phyloP scores from a whole-genome alignment of 2,888 invertebrate genomes.

The Abscondita cerata region DNA sequence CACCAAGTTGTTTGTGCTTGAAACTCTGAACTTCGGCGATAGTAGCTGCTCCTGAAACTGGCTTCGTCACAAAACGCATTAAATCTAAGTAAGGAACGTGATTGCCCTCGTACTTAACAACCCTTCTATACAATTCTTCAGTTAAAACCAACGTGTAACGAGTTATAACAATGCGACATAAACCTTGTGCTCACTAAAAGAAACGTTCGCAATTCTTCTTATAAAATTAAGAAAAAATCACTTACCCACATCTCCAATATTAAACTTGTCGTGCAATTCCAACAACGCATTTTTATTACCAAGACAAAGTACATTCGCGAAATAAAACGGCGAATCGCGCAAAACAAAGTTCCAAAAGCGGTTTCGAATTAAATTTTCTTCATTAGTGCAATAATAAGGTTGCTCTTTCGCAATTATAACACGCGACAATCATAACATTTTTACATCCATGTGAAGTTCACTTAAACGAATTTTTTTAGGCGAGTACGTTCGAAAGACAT shows the following conservation, averaged over 20 bases:
- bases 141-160: slow-evolving; percentile 70
- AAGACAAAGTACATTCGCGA: slow-evolving; percentile 80
- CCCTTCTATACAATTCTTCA: slow-evolving; percentile 61
- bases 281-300: slow-evolving; percentile 69
- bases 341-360: slow-evolving; percentile 80
- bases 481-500: slow-evolving; percentile 39
- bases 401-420: slow-evolving; percentile 71
- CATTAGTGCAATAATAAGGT: slow-evolving; percentile 59
- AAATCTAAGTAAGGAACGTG: slow-evolving; percentile 62
- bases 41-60: slow-evolving; percentile 61
- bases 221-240: slow-evolving; percentile 10
- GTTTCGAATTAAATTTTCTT: slow-evolving; percentile 63
- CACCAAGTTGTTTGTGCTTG: slow-evolving; percentile 8
- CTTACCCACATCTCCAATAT: slow-evolving; percentile 74
- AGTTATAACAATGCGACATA: slow-evolving; percentile 70
- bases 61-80: slow-evolving; percentile 71
- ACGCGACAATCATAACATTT: slow-evolving; percentile 59
- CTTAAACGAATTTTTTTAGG: slow-evolving; percentile 49
- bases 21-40: slow-evolving; percentile 64
- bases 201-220: slow-evolving; percentile 52
- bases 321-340: slow-evolving; percentile 73
- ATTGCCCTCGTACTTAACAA: slow-evolving; percentile 66
- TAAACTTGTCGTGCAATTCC: slow-evolving; percentile 68
- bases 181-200: slow-evolving; percentile 66
- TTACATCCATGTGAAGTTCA: slow-evolving; percentile 48